Percentiles rank a stretch among this genome's conserved stretches.
phyloP scores from a whole-genome alignment of 2,888 invertebrate genomes.

The Apamea epomidion region DNA sequence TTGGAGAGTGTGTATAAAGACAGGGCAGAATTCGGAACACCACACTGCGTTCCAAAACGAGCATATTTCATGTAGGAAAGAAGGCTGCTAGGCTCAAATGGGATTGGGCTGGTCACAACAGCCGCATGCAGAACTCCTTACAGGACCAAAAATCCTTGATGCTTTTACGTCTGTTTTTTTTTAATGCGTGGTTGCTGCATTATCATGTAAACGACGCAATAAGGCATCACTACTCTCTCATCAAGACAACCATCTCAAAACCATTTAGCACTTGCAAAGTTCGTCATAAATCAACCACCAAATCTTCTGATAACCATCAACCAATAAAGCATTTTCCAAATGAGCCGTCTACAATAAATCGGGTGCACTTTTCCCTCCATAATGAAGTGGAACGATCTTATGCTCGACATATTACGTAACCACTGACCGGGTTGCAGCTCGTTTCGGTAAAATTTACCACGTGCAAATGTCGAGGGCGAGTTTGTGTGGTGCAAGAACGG shows the following conservation, averaged over 20 bases:
- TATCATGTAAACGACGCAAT: not conserved
- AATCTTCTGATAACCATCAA: constrained; percentile 39
- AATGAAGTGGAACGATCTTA: constrained; percentile 81
- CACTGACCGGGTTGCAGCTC: constrained; percentile 73
- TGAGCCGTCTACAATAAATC: constrained; percentile 60
- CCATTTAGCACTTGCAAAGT: constrained; percentile 32
- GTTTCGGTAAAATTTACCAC: constrained; percentile 80
- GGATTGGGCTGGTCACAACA: not conserved
- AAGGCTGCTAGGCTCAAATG: not conserved
- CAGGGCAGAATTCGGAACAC: too few relatives aligned
- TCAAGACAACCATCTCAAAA: constrained; percentile 6
- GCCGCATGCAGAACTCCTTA: not conserved
- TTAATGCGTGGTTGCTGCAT: too few relatives aligned
- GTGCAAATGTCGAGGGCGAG: constrained; percentile 82
- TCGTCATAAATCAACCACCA: constrained; percentile 19
- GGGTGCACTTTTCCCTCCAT: constrained; percentile 70
- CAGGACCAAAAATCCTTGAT: not conserved
- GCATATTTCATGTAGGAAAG: not conserved
- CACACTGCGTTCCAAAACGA: not conserved
- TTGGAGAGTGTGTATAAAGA: not conserved
- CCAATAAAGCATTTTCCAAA: constrained; percentile 60
- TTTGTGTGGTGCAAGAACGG: constrained; percentile 55
- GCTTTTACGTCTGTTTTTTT: too few relatives aligned
- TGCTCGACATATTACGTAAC: constrained; percentile 79
- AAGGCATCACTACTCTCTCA: not conserved